A percentile compares a stretch with the other conserved stretches of the same genome.
phyloP scores from a whole-genome alignment of 2,888 invertebrate genomes.

The Napeogenes inachia region DNA sequence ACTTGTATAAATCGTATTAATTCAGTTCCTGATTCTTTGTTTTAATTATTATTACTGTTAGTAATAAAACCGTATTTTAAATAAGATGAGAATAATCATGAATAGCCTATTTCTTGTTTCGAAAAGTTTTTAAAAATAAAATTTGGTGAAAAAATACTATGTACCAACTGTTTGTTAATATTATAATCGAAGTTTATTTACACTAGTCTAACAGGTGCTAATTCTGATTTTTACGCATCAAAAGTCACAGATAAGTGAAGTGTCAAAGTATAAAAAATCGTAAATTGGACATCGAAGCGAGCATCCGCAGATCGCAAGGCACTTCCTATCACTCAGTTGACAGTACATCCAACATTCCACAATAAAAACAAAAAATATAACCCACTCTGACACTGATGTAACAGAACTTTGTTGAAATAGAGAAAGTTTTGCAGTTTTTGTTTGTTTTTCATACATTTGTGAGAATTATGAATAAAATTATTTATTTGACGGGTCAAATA shows the following conservation, averaged over 20 bases:
- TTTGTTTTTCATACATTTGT: neutral
- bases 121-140: too few relatives aligned
- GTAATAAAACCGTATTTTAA: too few relatives aligned
- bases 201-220: too few relatives aligned
- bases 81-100: too few relatives aligned
- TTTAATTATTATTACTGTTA: too few relatives aligned
- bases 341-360: constrained; percentile 13
- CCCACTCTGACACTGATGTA: constrained; percentile 12
- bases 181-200: too few relatives aligned
- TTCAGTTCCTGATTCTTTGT: too few relatives aligned
- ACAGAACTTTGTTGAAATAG: constrained; percentile 17
- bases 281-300: constrained; percentile 17
- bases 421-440: constrained; percentile 16
- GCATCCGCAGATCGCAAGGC: constrained; percentile 12
- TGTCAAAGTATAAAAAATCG: neutral
- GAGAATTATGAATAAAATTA: neutral
- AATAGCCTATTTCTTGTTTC: too few relatives aligned
- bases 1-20: neutral
- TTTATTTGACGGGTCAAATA: neutral
- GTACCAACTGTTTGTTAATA: too few relatives aligned
- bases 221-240: too few relatives aligned
- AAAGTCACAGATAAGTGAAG: too few relatives aligned
- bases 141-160: too few relatives aligned
- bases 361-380: constrained; percentile 13
- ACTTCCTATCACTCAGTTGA: constrained; percentile 16